Evolutionary conservation across 2,113 vertebrate genomes (phyloP), one percentile per base, ranked within the genome.

Genomic region (Xiphophorus maculatus): DNA sequence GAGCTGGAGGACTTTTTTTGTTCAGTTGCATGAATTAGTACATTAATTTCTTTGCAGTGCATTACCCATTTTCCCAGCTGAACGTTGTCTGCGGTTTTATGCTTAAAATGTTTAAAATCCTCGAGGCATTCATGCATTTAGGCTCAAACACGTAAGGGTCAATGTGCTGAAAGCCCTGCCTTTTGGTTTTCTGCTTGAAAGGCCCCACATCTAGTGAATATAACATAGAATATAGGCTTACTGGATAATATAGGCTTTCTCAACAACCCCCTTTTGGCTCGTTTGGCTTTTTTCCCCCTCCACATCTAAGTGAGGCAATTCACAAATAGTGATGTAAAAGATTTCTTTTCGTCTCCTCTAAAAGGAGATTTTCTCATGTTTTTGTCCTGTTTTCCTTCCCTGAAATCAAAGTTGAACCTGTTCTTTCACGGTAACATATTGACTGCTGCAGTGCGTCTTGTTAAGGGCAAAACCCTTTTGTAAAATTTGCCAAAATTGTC

Each of bases 1-100:
- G 10, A 51, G 65, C 88, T 69, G 5, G 12, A 32, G 75, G 84
- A 69, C 68, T 44, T 33, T 61, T 69, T 62, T 9, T 54, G 27
- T 62, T 14, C 37, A 1, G 65, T 63, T 73, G 19, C 13, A 66
- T 25, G 0, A 82, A 79, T 73, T 28, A 32, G 32, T n/a, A 3
- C n/a, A 4, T 63, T 10, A 33, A 32, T 40, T 74, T 66, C 48
- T 83, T 66, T 66, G 63, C 64, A 48, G 48, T 19, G 71, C 81
- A 81, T 63, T 74, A 44, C 14, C 48, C 29, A 33, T 42, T 74
- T 82, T 32, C 25, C 32, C 37, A 17, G 27, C 32, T 0, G 70
- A 54, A 51, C 60, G 42, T 73, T n/a, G 37, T 63, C 35, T 1
- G 54, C n/a, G 35, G 17, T 73, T 64, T 72, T 11, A 35, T 44